Percentiles rank a stretch among this genome's conserved stretches.
phyloP scores from a whole-genome alignment of 2,797 vertebrate genomes.

The Syndactyla subalaris region DNA sequence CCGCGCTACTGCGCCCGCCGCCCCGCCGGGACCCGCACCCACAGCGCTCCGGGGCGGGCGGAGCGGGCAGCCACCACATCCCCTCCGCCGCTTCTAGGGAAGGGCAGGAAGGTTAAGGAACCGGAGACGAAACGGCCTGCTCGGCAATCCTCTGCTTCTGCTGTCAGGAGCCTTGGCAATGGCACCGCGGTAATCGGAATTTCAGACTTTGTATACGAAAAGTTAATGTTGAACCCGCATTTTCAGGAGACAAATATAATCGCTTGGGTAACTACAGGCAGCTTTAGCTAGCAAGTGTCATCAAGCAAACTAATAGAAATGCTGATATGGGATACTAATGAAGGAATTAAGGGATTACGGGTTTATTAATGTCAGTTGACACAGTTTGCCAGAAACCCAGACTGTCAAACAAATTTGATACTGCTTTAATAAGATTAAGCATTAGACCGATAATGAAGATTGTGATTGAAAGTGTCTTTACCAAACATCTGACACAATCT shows the following conservation, averaged over 20 bases:
- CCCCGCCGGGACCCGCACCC: background rate
- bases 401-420: conserved; percentile 6
- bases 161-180: background rate
- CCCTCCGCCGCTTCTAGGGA: fast-evolving
- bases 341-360: background rate
- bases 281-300: background rate
- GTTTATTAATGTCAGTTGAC: background rate
- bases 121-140: fast-evolving
- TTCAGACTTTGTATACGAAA: fast-evolving
- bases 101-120: background rate
- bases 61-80: background rate
- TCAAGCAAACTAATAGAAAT: background rate
- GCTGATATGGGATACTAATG: background rate
- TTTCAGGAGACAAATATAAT: background rate
- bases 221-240: background rate
- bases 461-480: background rate
- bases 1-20: background rate
- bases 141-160: background rate
- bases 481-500: background rate
- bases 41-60: background rate
- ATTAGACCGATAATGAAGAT: background rate
- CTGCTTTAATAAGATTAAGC: conserved; percentile 38
- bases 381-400: background rate
- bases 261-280: background rate
- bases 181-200: fast-evolving